These are phyloP conservation scores for Sipha flava DNA, from an alignment of 1,140 invertebrate species.

Conservation along the genomic window DNA sequence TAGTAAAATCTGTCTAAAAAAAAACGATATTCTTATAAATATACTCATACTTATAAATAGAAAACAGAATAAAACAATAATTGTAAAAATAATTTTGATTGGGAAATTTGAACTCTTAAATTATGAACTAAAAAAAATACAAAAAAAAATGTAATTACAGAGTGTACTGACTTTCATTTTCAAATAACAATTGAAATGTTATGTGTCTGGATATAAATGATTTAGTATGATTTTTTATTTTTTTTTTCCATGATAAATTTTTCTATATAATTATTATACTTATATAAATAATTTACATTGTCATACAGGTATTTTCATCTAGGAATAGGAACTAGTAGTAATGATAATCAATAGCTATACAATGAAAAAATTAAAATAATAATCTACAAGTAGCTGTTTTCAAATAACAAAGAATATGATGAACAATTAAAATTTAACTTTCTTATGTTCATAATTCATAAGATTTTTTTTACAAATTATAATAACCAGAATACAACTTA, in stretches of 20 bases:
- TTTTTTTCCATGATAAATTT: not conserved
- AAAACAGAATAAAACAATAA: too few species aligned
- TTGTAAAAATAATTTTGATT: too few species aligned
- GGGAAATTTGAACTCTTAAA: too few species aligned
- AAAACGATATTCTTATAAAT: not conserved
- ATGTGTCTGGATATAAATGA: too few species aligned
- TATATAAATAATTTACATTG: not conserved
- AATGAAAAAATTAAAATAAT: not conserved
- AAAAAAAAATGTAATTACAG: too few species aligned
- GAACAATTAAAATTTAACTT: not conserved
- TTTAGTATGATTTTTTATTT: too few species aligned
- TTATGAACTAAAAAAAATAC: too few species aligned
- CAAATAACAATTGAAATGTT: too few species aligned
- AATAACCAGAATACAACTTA: not conserved
- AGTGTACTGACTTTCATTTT: too few species aligned
- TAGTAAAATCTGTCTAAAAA: not conserved
- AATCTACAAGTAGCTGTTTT: not conserved
- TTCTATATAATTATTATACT: not conserved
- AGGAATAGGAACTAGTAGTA: slow-evolving; percentile 18
- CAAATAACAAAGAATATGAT: not conserved
- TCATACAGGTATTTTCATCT: not conserved
- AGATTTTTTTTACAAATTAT: not conserved
- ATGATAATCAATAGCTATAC: not conserved
- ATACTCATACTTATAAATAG: too few species aligned
- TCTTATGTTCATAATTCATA: not conserved